Conservation (phyloP, 2,888 invertebrate species). For the Eurytoma californica region DNA sequence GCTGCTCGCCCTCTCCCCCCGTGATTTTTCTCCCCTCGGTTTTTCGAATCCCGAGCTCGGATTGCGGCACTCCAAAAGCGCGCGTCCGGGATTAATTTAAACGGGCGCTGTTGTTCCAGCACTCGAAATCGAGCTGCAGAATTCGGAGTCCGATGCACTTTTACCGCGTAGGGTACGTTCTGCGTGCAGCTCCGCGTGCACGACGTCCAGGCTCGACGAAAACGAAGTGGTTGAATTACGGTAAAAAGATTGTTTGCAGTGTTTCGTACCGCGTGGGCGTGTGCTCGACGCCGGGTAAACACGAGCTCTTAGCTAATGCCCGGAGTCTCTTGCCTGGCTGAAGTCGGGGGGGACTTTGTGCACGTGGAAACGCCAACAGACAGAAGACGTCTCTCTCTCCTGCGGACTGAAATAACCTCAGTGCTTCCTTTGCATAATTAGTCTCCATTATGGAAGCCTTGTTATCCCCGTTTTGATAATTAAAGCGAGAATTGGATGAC, state of each 20-base stretch:
- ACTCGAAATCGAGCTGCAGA: background rate
- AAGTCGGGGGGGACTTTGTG: slow-evolving; percentile 8
- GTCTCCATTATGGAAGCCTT: slow-evolving; percentile 36
- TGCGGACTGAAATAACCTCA: slow-evolving; percentile 36
- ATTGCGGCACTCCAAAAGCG: no score
- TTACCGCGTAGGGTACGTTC: background rate
- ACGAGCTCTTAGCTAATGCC: slow-evolving; percentile 10
- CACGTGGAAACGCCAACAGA: background rate
- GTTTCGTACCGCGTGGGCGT: no score
- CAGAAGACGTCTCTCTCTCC: background rate
- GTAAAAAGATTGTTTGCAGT: no score
- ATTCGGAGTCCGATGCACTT: background rate
- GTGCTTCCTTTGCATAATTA: slow-evolving; percentile 49
- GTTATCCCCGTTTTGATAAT: slow-evolving; percentile 35
- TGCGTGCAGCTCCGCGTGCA: no score
- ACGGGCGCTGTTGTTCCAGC: no score
- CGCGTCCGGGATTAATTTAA: no score
- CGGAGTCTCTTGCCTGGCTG: slow-evolving; percentile 15
- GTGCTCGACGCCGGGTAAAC: background rate
- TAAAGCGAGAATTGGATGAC: slow-evolving; percentile 38
- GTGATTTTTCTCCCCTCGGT: slow-evolving; percentile 21
- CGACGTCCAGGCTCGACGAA: background rate
- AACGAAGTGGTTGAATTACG: background rate
- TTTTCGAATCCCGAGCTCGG: background rate
- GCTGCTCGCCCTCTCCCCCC: background rate